These are phyloP conservation scores for Zeuzera pyrina DNA, from an alignment of 2,888 invertebrate species.

Conservation along the genomic window DNA sequence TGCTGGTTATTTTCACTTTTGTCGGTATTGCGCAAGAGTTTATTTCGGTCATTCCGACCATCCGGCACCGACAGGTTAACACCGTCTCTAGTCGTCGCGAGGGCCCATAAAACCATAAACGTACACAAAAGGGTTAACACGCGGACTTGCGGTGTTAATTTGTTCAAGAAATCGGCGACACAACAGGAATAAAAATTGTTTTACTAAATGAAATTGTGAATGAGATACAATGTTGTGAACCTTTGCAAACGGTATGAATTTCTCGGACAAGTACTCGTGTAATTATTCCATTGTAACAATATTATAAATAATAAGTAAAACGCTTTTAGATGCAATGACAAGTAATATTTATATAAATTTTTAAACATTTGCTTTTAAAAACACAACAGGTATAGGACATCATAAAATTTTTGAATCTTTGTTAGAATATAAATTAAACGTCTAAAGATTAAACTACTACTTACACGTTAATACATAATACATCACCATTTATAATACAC, in stretches of 20 bases:
- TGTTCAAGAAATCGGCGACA: conserved; percentile 41
- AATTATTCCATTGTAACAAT: too few relatives aligned
- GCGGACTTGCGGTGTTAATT: conserved; percentile 58
- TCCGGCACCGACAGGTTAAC: conserved; percentile 9
- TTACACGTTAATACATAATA: background rate
- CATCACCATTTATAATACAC: too few relatives aligned
- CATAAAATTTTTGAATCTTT: background rate
- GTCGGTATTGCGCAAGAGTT: conserved; percentile 53
- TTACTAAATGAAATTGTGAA: conserved; percentile 21
- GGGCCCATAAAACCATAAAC: conserved; percentile 47
- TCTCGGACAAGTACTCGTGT: too few relatives aligned
- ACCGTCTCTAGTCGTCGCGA: conserved; percentile 25
- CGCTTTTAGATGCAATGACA: too few relatives aligned
- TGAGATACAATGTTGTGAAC: conserved; percentile 19
- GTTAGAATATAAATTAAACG: background rate
- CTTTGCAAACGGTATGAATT: too few relatives aligned
- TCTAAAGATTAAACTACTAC: background rate
- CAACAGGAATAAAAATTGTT: too few relatives aligned
- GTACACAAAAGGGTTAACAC: conserved; percentile 58
- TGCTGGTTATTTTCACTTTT: conserved; percentile 61
- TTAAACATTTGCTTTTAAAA: too few relatives aligned
- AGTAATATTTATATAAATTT: too few relatives aligned
- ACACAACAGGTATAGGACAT: too few relatives aligned
- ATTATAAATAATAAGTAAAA: too few relatives aligned
- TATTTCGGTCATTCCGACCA: conserved; percentile 15